Conservation (phyloP, 2,113 vertebrate species). For the Sebastes schlegelii region DNA sequence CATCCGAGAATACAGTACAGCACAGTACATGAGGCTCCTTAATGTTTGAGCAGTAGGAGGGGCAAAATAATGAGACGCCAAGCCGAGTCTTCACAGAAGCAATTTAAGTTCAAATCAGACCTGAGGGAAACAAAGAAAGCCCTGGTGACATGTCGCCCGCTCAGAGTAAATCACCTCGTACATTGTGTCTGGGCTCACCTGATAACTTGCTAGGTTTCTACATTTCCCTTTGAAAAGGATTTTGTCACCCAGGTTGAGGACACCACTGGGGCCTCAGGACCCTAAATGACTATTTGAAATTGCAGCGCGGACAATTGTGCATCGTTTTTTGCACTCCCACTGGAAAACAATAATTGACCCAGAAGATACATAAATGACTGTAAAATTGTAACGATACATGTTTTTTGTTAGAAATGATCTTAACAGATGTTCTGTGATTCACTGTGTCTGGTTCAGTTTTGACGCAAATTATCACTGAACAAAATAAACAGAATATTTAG, state of each 20-base stretch:
- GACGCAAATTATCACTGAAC: slow-evolving; percentile 9
- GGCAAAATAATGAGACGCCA: slow-evolving; percentile 67
- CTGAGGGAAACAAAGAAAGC: slow-evolving; percentile 69
- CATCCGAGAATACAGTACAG: slow-evolving; percentile 39
- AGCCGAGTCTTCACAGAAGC: slow-evolving; percentile 67
- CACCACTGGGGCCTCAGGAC: slow-evolving; percentile 49
- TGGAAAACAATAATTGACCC: slow-evolving; percentile 59
- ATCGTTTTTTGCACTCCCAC: slow-evolving; percentile 39
- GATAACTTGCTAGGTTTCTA: slow-evolving; percentile 69
- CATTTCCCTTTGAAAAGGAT: slow-evolving; percentile 70
- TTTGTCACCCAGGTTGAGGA: slow-evolving; percentile 69
- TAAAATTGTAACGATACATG: slow-evolving; percentile 21
- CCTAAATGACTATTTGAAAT: slow-evolving; percentile 71
- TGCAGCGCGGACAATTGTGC: slow-evolving; percentile 47
- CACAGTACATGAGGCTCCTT: slow-evolving; percentile 51
- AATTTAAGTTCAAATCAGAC: slow-evolving; percentile 80
- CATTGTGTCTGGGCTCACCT: slow-evolving; percentile 72
- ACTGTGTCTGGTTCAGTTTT: background rate
- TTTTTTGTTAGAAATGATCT: slow-evolving; percentile 42
- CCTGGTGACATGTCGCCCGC: slow-evolving; percentile 67
- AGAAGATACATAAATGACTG: slow-evolving; percentile 43
- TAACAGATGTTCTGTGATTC: slow-evolving; percentile 1
- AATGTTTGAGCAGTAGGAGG: slow-evolving; percentile 66
- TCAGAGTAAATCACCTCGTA: slow-evolving; percentile 73
- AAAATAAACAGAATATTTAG: background rate